Percentiles rank a stretch among this genome's conserved stretches.
phyloP scores from a whole-genome alignment of 2,113 vertebrate species.

The Tringa solitaria region DNA sequence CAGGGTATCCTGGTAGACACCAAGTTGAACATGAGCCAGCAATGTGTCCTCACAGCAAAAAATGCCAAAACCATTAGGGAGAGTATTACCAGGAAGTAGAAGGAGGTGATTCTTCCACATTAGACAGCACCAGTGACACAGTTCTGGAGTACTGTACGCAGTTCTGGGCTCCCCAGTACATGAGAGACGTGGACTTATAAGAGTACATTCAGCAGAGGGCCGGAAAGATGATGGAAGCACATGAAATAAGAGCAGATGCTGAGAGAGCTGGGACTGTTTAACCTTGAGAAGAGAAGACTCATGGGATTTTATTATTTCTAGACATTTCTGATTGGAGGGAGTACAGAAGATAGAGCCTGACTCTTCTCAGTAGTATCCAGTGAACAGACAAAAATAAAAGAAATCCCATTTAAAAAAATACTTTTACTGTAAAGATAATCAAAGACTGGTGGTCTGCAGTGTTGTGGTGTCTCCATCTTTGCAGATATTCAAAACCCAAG shows the following conservation, averaged over 20 bases:
- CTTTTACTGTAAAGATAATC: background rate
- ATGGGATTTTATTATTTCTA: background rate
- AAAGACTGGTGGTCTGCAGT: no score
- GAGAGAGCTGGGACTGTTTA: background rate
- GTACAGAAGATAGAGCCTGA: background rate
- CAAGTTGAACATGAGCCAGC: background rate
- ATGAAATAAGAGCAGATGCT: background rate
- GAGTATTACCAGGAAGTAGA: background rate
- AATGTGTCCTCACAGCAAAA: background rate
- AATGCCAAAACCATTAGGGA: background rate
- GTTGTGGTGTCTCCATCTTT: background rate
- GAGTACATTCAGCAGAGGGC: background rate
- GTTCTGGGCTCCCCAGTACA: background rate
- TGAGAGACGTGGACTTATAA: rapidly evolving
- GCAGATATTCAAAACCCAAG: background rate
- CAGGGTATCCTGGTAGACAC: background rate
- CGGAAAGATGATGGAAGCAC: background rate
- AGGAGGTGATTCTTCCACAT: background rate
- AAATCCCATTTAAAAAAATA: background rate
- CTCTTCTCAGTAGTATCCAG: background rate
- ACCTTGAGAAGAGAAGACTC: background rate
- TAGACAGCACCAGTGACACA: background rate
- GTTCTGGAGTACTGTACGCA: background rate
- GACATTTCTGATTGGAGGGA: background rate
- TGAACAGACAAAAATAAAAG: background rate